Percentiles rank a stretch among this genome's conserved stretches.
Conservation (phyloP, 2,113 vertebrate genomes). For the Argyrosomus japonicus region DNA sequence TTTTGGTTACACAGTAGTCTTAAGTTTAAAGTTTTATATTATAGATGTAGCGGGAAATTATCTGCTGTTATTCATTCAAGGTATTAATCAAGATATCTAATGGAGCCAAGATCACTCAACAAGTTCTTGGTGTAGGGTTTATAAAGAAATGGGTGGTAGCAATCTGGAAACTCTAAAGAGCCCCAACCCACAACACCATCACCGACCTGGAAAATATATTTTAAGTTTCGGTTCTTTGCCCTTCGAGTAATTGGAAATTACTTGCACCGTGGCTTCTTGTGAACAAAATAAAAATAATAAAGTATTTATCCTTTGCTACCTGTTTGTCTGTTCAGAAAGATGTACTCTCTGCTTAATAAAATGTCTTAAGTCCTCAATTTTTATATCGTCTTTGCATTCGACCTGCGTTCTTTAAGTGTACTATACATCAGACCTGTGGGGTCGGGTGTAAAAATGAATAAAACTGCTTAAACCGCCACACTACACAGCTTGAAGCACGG, state of each 20-base stretch:
- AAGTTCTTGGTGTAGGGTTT: not conserved
- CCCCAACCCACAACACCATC: not conserved
- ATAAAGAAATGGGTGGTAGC: not conserved
- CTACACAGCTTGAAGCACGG: not conserved
- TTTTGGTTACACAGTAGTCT: conserved; percentile 17
- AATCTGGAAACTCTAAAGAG: conserved; percentile 22
- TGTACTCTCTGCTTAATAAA: conserved; percentile 23
- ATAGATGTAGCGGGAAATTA: not conserved
- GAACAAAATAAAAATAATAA: conserved; percentile 60
- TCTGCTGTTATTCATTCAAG: not conserved
- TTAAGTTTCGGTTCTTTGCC: conserved; percentile 19
- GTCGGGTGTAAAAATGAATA: not conserved
- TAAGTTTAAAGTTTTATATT: not conserved
- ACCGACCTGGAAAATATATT: not conserved
- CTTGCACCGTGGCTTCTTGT: conserved; percentile 39
- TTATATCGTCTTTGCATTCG: not conserved
- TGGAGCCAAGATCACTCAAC: not conserved
- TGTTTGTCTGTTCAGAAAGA: conserved; percentile 8
- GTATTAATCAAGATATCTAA: not conserved
- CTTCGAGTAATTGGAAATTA: conserved; percentile 14
- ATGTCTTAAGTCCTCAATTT: not conserved
- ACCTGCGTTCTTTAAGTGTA: not conserved
- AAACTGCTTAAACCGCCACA: not conserved
- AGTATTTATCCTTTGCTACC: conserved; percentile 42
- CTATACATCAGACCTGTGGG: not conserved